Evolutionary conservation across 2,797 vertebrate genomes (phyloP).

Genomic region (Mareca strepera): DNA sequence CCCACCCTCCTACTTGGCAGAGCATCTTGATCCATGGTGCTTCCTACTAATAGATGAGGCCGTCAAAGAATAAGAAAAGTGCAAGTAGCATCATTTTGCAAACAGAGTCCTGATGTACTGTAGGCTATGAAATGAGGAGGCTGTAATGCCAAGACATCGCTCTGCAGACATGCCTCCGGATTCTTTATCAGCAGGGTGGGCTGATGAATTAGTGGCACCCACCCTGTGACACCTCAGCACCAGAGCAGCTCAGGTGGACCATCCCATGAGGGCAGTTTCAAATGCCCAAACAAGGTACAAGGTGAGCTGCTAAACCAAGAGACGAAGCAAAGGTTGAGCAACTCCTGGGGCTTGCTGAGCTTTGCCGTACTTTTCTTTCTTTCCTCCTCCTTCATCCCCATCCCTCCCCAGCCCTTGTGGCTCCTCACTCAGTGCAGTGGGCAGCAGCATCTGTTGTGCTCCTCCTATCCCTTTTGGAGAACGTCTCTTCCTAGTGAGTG

Average conservation of each 20-base stretch:
- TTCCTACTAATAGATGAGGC: background rate
- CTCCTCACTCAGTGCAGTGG: background rate
- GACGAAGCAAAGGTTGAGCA: background rate
- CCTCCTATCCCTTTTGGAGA: fast-evolving
- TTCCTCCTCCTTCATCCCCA: background rate
- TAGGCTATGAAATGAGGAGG: background rate
- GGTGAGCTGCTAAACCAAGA: background rate
- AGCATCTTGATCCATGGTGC: background rate
- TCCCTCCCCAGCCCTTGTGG: fast-evolving
- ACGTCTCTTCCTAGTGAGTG: fast-evolving
- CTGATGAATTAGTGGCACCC: background rate
- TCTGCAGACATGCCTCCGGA: background rate
- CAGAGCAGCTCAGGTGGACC: background rate
- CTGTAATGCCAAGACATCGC: background rate
- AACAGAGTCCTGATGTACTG: background rate
- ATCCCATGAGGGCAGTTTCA: background rate
- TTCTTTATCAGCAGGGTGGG: too few relatives aligned
- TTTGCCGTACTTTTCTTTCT: fast-evolving
- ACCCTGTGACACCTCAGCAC: fast-evolving
- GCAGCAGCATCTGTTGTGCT: background rate
- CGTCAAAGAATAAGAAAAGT: background rate
- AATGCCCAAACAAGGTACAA: background rate
- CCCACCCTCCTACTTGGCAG: background rate
- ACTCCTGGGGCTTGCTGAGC: background rate
- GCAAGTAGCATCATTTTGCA: background rate